Evolutionary conservation across 2,113 vertebrate species (phyloP).

Genomic region (Indicator maculatus): DNA sequence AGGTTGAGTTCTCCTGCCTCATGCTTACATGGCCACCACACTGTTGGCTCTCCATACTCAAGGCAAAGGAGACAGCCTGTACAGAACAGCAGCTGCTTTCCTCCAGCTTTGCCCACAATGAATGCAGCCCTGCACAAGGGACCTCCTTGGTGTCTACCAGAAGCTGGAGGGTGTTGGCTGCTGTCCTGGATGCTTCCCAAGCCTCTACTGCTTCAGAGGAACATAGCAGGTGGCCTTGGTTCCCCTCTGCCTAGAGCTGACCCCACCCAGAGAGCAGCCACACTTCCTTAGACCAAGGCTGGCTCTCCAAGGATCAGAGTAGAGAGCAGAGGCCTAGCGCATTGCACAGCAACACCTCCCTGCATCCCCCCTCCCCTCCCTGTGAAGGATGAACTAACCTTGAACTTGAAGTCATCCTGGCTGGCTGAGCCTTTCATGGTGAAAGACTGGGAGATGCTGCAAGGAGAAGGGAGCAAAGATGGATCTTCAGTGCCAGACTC

Average conservation of each 20-base stretch:
- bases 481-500: neutral
- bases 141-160: neutral
- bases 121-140: neutral
- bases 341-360: fast-evolving
- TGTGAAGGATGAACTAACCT: slow-evolving; percentile 75
- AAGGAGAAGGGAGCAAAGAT: neutral
- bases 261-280: neutral
- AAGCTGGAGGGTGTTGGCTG: neutral
- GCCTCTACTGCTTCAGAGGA: neutral
- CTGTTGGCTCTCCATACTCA: neutral
- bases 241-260: neutral
- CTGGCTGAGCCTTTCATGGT: slow-evolving; percentile 94
- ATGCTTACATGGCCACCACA: neutral
- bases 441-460: slow-evolving; percentile 83
- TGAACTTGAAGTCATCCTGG: slow-evolving; percentile 95
- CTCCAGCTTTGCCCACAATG: neutral
- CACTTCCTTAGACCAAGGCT: neutral
- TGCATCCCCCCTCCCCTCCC: neutral
- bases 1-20: fast-evolving
- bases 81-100: neutral
- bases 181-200: neutral
- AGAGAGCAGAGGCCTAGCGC: neutral
- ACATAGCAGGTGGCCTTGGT: neutral
- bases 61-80: neutral
- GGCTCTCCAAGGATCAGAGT: neutral